Evolutionary conservation across 2,888 invertebrate genomes (phyloP).

Genomic region (Spodoptera picta): DNA sequence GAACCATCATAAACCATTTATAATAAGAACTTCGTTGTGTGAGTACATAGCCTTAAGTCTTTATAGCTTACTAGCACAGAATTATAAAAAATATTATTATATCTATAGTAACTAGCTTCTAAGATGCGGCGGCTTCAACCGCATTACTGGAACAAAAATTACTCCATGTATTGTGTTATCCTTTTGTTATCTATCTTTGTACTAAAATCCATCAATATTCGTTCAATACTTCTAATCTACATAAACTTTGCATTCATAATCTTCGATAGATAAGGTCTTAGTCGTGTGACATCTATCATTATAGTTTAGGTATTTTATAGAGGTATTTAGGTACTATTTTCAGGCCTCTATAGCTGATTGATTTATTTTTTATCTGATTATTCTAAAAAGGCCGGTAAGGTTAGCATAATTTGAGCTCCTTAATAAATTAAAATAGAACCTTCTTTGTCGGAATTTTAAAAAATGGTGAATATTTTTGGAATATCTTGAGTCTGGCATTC

Average conservation of each 20-base stretch:
- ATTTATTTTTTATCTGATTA: slow-evolving; percentile 38
- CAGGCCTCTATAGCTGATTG: slow-evolving; percentile 32
- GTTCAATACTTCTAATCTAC: too few species aligned
- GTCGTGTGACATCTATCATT: slow-evolving; percentile 9
- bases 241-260: too few species aligned
- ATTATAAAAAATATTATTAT: too few species aligned
- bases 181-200: too few species aligned
- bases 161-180: too few species aligned
- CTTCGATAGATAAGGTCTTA: too few species aligned
- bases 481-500: too few species aligned
- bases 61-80: too few species aligned
- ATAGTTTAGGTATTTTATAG: slow-evolving; percentile 39
- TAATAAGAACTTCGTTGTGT: slow-evolving; percentile 50
- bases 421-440: slow-evolving; percentile 17
- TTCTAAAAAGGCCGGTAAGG: slow-evolving; percentile 6
- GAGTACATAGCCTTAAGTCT: slow-evolving; percentile 20
- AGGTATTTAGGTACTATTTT: slow-evolving; percentile 7
- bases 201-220: too few species aligned
- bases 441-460: not conserved
- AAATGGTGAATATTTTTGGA: not conserved
- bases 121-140: too few species aligned
- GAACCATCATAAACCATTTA: slow-evolving; percentile 47
- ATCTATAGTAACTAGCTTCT: too few species aligned
- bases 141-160: too few species aligned
- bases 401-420: slow-evolving; percentile 14